Conservation (phyloP, 2,888 invertebrate species). For the Hylaea fasciaria region DNA sequence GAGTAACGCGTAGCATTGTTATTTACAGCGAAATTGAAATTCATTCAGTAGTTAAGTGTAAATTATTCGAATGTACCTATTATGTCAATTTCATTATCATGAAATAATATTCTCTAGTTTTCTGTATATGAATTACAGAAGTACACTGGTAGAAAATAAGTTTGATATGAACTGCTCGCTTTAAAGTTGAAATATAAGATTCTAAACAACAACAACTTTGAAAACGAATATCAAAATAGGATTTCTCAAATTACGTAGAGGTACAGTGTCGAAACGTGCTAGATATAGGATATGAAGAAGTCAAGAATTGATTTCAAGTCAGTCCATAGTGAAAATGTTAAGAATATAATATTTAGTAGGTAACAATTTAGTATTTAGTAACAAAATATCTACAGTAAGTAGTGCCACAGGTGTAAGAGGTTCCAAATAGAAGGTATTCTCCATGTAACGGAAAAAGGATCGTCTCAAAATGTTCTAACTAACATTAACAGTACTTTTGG, state of each 20-base stretch:
- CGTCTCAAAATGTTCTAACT: constrained; percentile 39
- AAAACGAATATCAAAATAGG: not conserved
- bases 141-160: too few species aligned
- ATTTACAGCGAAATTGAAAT: constrained; percentile 61
- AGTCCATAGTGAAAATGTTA: constrained; percentile 52
- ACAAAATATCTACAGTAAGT: constrained; percentile 8
- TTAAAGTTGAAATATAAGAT: not conserved
- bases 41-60: constrained; percentile 1
- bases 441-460: constrained; percentile 33
- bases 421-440: constrained; percentile 34
- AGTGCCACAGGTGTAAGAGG: constrained; percentile 39
- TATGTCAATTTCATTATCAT: not conserved
- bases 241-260: not conserved
- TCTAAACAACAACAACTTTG: not conserved
- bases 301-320: constrained; percentile 62
- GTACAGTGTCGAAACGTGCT: constrained; percentile 13
- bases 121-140: not conserved
- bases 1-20: constrained; percentile 29
- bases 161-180: too few species aligned
- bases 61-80: constrained; percentile 9
- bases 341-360: constrained; percentile 5
- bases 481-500: constrained; percentile 44
- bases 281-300: constrained; percentile 53
- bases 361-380: not conserved
- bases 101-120: not conserved